Base-by-base conservation (phyloP, 2,888 invertebrate species). In the Cryptosula pallasiana region DNA sequence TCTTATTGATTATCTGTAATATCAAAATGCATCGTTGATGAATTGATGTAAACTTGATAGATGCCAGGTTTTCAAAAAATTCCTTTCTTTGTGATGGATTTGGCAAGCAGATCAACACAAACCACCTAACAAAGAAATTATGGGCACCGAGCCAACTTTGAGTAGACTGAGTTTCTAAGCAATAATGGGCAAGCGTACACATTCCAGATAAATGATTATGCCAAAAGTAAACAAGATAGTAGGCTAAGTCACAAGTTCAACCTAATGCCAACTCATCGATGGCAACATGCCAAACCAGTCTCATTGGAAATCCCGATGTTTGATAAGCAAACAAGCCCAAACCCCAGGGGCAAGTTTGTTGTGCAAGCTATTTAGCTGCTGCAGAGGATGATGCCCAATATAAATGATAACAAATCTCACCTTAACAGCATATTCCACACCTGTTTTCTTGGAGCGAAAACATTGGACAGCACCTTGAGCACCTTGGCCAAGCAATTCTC, bases 381-480 rank as follows among this genome's bases (percentile, higher is more conserved):
- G 45, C 5, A 45, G 9, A 45, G 45, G 45, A 20, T 45, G 5
- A 45, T 13, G 5, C 45, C 5, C 45, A 20, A 45, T n/a, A n/a
- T n/a, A n/a, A n/a, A n/a, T n/a, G n/a, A n/a, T 45, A 13, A 23
- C 9, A 63, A 13, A 35, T 74, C 78, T 75, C 77, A 86, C 86
- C 84, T 98, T 98, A 77, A 98, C 98, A 74, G 98, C 98, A 86
- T 91, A 97, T 87, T 97, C 96, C 85, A 92, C 89, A 79, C 93
- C 92, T 77, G 94, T 95, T 87, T 92, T 91, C 81, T 92, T 90
- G 85, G 93, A 93, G 77, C 92, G 90, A 87, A 95, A 96, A 13
- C 95, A 94, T 86, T 93, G 92, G 74, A 97, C 97, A 78, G 94
- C 93, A 75, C 95, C 96, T 86, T 95, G 96, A 73, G 97, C 95